These are phyloP conservation scores for Tragelaphus eurycerus DNA, from an alignment of 2,797 vertebrate genomes.

Conservation along the genomic window DNA sequence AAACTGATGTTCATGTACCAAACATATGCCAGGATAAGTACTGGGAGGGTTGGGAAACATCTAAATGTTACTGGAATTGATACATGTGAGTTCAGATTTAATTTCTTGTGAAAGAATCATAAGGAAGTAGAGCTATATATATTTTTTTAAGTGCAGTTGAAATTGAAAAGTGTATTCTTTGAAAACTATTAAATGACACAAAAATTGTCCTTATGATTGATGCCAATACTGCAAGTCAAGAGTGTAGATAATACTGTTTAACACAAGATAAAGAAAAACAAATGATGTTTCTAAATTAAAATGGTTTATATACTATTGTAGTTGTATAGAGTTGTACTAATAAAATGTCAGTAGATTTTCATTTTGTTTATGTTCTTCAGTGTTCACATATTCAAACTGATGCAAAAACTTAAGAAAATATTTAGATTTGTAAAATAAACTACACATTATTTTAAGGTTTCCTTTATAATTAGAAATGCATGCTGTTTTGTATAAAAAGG, in stretches of 20 bases:
- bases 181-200: not conserved
- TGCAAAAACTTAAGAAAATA: not conserved
- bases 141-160: not conserved
- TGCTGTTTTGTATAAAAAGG: not conserved
- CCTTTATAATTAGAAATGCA: not conserved
- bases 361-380: not conserved
- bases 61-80: not conserved
- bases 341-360: not conserved
- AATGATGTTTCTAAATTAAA: not conserved
- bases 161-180: not conserved
- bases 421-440: not conserved
- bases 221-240: not conserved
- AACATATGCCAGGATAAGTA: not conserved
- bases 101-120: not conserved
- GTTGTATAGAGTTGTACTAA: not conserved
- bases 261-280: not conserved
- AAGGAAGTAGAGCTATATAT: not conserved
- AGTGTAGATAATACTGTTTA: not conserved
- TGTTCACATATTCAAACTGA: not conserved
- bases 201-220: not conserved
- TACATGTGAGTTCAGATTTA: not conserved
- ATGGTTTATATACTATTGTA: not conserved
- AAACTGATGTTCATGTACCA: not conserved
- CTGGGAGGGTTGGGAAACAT: not conserved
- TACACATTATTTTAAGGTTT: not conserved